Base-by-base conservation (phyloP, 2,888 invertebrate genomes). In the Argyresthia albistria region DNA sequence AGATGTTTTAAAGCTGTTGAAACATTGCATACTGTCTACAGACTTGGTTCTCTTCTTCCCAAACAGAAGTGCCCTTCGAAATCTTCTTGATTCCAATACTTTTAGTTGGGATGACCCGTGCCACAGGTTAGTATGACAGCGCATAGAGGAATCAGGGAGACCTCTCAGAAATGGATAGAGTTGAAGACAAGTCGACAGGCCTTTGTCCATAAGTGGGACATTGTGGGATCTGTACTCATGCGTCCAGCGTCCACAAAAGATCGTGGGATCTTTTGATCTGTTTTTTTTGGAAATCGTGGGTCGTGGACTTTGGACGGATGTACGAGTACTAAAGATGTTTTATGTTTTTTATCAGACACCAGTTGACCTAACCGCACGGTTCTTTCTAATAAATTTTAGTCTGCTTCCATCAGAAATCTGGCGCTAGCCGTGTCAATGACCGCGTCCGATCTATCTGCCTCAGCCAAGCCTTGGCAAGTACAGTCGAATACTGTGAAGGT, bases 11-110 rank as follows among this genome's bases (percentile, higher is more conserved):
- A 89, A 92, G 42, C 88, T 92, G 55, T 91, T 96, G 52, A 92
- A 93, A 61, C 94, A 95, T 62, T 95, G 95, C 69, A 96, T 96
- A 61, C 78, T 96, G 51, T 95, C 96, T 0, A 96, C 96, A 0
- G 96, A 96, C 68, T 76, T 96, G 60, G 95, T 95, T 0, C 76
- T 92, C 1, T 96, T 95, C 76, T 95, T 95, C 66, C 91, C 93
- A 0, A 95, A 95, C 73, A 90, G 91, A 67, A 88, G 89, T 0
- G 90, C 89, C 59, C 80, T 95, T 1, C 73, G 87, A 36, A 76
- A 82, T 15, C 73, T 91, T 4, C 77, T 90, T 0, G 76, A 88
- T 7, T 78, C 84, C 11, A 73, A 87, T 3, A 65, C 76, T 46
- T 95, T 95, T 66, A 86, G 89, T 35, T 95, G 94, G 93, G 73